These are phyloP conservation scores for Leiothrix lutea DNA, from an alignment of 2,113 vertebrate genomes.

Conservation along the genomic window DNA sequence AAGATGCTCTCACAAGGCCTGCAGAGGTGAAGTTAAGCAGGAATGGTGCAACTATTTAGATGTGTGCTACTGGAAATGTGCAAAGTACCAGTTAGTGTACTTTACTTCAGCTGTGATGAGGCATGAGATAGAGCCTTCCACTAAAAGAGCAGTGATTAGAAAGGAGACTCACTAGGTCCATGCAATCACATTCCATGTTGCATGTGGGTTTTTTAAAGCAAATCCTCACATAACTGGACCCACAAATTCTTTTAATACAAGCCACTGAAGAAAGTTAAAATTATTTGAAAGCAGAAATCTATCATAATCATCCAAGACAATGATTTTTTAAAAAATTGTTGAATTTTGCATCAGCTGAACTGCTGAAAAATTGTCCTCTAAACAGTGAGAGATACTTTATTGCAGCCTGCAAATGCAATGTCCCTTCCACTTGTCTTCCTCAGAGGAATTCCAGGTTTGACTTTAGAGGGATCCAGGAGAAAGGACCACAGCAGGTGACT, in stretches of 20 bases:
- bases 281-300: not conserved
- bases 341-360: not conserved
- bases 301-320: not conserved
- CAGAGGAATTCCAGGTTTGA: not conserved
- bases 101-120: not conserved
- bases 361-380: not conserved
- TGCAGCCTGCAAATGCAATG: not conserved
- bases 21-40: not conserved
- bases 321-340: not conserved
- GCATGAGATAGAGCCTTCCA: not conserved
- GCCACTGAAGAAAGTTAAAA: not conserved
- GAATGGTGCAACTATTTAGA: not conserved
- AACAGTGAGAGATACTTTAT: not conserved
- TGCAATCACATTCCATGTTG: not conserved
- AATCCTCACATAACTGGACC: not conserved
- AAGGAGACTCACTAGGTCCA: not conserved
- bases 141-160: not conserved
- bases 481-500: not conserved
- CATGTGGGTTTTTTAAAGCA: not conserved
- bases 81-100: not conserved
- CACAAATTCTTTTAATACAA: not conserved
- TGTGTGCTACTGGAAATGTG: not conserved
- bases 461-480: not conserved
- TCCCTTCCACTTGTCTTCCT: not conserved
- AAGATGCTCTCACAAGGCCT: not conserved